Conservation (phyloP, 2,888 invertebrate species). For the Coenonympha glycerion region DNA sequence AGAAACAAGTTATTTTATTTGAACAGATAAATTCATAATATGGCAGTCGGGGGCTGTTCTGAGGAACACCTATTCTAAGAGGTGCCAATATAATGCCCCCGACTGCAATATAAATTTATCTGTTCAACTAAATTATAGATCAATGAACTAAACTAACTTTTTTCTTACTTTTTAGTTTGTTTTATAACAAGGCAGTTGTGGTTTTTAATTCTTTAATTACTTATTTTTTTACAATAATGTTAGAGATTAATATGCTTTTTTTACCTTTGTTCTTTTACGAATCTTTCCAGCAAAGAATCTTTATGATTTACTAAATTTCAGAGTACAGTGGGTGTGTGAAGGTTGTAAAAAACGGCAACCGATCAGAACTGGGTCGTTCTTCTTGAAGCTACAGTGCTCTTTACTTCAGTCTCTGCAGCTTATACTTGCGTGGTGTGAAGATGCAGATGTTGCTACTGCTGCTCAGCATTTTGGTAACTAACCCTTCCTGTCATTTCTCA, state of each 20-base stretch:
- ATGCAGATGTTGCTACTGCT: conserved; percentile 68
- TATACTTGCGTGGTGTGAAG: conserved; percentile 80
- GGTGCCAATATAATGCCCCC: too few relatives aligned
- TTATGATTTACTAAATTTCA: conserved; percentile 29
- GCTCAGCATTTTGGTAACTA: conserved; percentile 73
- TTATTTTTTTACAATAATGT: not conserved
- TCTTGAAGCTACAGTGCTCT: conserved; percentile 78
- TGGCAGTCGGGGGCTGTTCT: too few relatives aligned
- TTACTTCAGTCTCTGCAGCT: conserved; percentile 77
- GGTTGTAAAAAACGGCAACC: conserved; percentile 53
- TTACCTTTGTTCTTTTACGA: not conserved
- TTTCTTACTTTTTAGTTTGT: too few relatives aligned
- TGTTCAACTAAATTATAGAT: too few relatives aligned
- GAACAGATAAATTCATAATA: too few relatives aligned
- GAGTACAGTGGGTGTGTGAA: conserved; percentile 63
- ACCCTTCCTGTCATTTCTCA: conserved; percentile 1
- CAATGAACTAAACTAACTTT: too few relatives aligned
- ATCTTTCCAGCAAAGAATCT: not conserved
- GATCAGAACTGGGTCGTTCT: conserved; percentile 72
- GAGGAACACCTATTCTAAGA: too few relatives aligned
- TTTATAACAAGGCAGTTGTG: too few relatives aligned
- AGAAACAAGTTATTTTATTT: too few relatives aligned
- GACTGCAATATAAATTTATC: too few relatives aligned
- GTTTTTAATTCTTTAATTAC: too few relatives aligned
- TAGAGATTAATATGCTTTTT: too few relatives aligned